These are phyloP conservation scores for Protomyctophum bolini DNA, from an alignment of 2,113 vertebrate species.

Conservation along the genomic window DNA sequence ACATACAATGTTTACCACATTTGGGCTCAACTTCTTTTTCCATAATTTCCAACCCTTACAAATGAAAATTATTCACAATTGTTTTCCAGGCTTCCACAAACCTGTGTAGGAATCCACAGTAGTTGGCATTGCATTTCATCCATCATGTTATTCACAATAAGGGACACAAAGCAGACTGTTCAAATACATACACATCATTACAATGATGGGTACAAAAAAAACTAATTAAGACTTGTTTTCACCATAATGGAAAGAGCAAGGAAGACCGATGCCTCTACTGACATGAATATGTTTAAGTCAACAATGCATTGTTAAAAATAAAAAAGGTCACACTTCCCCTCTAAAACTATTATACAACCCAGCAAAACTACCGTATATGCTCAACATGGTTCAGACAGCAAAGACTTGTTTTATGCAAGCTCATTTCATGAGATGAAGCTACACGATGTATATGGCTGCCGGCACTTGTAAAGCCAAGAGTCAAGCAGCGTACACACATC, in stretches of 20 bases:
- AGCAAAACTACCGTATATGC: constrained; percentile 89
- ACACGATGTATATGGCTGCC: constrained; percentile 74
- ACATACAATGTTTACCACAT: too few relatives aligned
- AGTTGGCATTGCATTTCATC: too few relatives aligned
- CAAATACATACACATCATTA: constrained; percentile 7
- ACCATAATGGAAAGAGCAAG: constrained; percentile 69
- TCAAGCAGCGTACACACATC: constrained; percentile 79
- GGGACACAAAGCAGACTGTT: background rate
- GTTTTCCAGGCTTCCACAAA: too few relatives aligned
- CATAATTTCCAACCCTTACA: too few relatives aligned
- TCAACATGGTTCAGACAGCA: constrained; percentile 85
- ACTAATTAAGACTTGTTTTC: constrained; percentile 48
- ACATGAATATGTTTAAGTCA: constrained; percentile 53
- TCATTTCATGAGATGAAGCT: constrained; percentile 81
- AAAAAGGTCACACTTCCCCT: constrained; percentile 85
- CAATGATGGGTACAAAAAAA: constrained; percentile 14
- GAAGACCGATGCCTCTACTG: constrained; percentile 72
- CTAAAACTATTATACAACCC: constrained; percentile 88
- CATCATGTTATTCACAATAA: too few relatives aligned
- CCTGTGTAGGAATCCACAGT: too few relatives aligned
- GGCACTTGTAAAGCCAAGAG: constrained; percentile 32
- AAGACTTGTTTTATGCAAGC: constrained; percentile 86
- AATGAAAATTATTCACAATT: too few relatives aligned
- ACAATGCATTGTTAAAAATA: constrained; percentile 46
- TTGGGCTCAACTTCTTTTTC: too few relatives aligned